Percentiles rank a stretch among this genome's conserved stretches.
Conservation (phyloP, 2,888 invertebrate species). For the Oxyscelio sp. region DNA sequence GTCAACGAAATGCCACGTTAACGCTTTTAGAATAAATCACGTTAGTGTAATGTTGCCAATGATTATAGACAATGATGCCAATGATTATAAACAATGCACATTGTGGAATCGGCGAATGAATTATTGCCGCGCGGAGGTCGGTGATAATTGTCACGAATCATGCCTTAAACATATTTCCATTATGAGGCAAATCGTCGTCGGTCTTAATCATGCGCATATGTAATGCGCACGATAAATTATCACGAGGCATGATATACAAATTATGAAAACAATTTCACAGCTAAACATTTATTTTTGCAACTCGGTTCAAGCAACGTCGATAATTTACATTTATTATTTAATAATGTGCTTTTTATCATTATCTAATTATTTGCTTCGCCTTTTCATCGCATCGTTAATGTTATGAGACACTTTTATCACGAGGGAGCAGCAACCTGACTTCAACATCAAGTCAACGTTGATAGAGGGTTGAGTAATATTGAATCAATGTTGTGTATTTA, state of each 20-base stretch:
- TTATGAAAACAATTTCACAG: conserved; percentile 60
- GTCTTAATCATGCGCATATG: conserved; percentile 56
- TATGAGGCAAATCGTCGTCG: conserved; percentile 46
- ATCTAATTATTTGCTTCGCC: conserved; percentile 24
- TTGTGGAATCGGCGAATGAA: conserved; percentile 62
- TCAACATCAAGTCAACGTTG: too few species aligned
- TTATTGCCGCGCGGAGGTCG: conserved; percentile 47
- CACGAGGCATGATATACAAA: conserved; percentile 41
- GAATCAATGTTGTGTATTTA: too few species aligned
- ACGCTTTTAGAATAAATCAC: conserved; percentile 58
- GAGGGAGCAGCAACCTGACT: too few species aligned
- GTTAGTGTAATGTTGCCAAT: conserved; percentile 36
- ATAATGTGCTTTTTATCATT: conserved; percentile 51
- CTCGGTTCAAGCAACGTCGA: conserved; percentile 2
- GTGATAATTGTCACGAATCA: conserved; percentile 69
- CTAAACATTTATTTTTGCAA: conserved; percentile 30
- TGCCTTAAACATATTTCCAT: conserved; percentile 57
- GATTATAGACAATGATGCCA: conserved; percentile 58
- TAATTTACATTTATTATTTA: conserved; percentile 40
- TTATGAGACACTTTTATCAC: not conserved
- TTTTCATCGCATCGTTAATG: conserved; percentile 10
- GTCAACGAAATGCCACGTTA: conserved; percentile 61
- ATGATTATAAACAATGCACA: conserved; percentile 65
- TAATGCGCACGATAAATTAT: conserved; percentile 55
- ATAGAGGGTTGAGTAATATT: too few species aligned